Evolutionary conservation across 2,113 vertebrate genomes (phyloP), one percentile per base, ranked within the genome.

Genomic region (Sinocyclocheilus grahami): DNA sequence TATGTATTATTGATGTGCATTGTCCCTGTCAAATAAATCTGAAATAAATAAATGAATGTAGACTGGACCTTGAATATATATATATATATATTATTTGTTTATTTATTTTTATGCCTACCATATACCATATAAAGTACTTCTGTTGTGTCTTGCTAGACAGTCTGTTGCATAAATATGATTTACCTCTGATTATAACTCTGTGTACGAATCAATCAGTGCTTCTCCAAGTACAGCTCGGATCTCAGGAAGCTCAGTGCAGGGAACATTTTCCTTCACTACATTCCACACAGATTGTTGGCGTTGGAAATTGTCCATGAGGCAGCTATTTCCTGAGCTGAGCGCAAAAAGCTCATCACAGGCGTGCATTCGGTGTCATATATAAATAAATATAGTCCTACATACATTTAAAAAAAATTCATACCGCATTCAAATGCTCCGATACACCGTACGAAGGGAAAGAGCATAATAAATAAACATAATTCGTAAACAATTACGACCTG

Each of bases 111-210:
- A 53, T 53, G 51, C 13, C 51, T 53, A 14, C 4, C 51, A 16
- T 13, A 53, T 46, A 46, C 51, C 27, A 27, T 27, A 27, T 58
- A 62, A 74, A 85, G 30, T 0, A 8, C 65, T 89, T 39, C 39
- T 86, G 86, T 67, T 88, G 48, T 71, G 39, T 60, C 24, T 53
- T 55, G 60, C 78, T 65, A 85, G 85, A 88, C 78, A 78, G 78
- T 86, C 71, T 65, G 60, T 33, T 86, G 85, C 69, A 85, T 58
- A 69, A 39, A 55, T n/a, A 65, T 37, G 82, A 76, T 92, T 67
- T 76, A 76, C 97, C 96, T 97, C 96, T 14, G 89, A 77, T 80
- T 95, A 91, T 55, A 95, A 89, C 67, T 97, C 96, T 75, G 92
- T 90, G 86, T 95, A 96, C 87, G 92, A 92, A 89, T 97, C 95